Base-by-base conservation (phyloP, 2,888 invertebrate species). In the Empis livida region DNA sequence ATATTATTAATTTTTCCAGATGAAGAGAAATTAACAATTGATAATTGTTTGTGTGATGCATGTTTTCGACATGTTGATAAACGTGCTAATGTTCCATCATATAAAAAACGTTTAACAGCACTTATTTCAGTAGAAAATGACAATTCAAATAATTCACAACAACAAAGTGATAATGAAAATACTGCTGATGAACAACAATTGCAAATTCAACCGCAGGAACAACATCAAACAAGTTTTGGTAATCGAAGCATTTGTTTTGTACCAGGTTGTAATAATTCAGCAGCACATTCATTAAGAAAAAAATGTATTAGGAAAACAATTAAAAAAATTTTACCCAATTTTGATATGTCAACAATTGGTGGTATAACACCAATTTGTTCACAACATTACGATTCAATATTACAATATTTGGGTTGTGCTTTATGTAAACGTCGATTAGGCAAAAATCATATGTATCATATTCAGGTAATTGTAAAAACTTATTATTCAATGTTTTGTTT, bases 41-140 rank as follows among this genome's bases (percentile, higher is more conserved):
- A 89, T 67, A 88, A 87, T 45, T 90, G 90, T 56, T 73, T 90
- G 16, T 90, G 90, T 65, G 88, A 89, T 66, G 88, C 89, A 10
- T 90, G 90, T 62, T 89, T 86, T 67, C 78, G 89, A 0, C 86
- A 87, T 61, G 84, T 90, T 45, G 88, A 89, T 68, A 75, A 88
- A 44, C 84, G 86, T 55, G 84, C 86, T 44, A 83, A 82, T 70
- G 79, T 77, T 47, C 79, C 81, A 0, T 79, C 79, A 0, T 81
- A 81, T 63, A 73, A 77, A 52, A 80, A 80, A 59, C 72, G 78
- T 1, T 56, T 62, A 4, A 63, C 68, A 3, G 63, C 68, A 3
- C 71, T 13, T 8, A 53, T 51, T 38, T 43, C 46, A 5, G 13
- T 43, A 2, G 55, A 56, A 20, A 50, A 51, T 14, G 45, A 46